Evolutionary conservation across 2,797 vertebrate species (phyloP).

Genomic region (Rhinella marina): DNA sequence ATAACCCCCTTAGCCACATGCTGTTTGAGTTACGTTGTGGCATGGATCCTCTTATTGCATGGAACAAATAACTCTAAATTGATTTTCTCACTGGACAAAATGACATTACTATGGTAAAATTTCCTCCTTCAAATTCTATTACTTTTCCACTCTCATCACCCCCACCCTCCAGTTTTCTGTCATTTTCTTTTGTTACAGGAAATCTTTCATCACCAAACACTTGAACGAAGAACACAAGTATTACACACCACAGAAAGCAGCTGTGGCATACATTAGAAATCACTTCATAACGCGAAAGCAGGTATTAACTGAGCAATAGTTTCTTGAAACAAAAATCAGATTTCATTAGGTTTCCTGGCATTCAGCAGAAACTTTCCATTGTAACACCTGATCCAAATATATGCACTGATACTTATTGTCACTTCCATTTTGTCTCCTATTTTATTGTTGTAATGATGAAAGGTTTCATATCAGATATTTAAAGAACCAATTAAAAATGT

Average conservation of each 20-base stretch:
- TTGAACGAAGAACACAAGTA: constrained; percentile 19
- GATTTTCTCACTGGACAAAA: constrained; percentile 50
- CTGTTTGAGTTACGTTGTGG: no score
- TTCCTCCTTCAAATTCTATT: constrained; percentile 50
- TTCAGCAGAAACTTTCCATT: constrained; percentile 13
- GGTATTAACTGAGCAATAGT: constrained; percentile 27
- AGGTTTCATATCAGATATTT: neutral
- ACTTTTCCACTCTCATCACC: constrained; percentile 24
- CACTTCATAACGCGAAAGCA: constrained; percentile 21
- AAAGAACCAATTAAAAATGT: neutral
- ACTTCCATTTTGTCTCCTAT: neutral
- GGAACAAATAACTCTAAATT: constrained; percentile 37
- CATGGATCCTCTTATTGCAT: constrained; percentile 32
- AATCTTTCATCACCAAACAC: constrained; percentile 49
- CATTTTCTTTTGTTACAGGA: constrained; percentile 40
- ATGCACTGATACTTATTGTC: neutral
- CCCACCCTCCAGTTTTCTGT: constrained; percentile 15
- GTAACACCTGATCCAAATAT: constrained; percentile 42
- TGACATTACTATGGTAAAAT: constrained; percentile 46
- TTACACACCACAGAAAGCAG: constrained; percentile 30
- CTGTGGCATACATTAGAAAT: constrained; percentile 45
- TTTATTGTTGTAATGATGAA: neutral
- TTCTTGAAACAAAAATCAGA: constrained; percentile 40
- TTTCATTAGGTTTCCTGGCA: constrained; percentile 35
- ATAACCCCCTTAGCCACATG: neutral